These are phyloP conservation scores for Dicrurus megarhynchus DNA, from an alignment of 2,113 vertebrate genomes.

Conservation along the genomic window DNA sequence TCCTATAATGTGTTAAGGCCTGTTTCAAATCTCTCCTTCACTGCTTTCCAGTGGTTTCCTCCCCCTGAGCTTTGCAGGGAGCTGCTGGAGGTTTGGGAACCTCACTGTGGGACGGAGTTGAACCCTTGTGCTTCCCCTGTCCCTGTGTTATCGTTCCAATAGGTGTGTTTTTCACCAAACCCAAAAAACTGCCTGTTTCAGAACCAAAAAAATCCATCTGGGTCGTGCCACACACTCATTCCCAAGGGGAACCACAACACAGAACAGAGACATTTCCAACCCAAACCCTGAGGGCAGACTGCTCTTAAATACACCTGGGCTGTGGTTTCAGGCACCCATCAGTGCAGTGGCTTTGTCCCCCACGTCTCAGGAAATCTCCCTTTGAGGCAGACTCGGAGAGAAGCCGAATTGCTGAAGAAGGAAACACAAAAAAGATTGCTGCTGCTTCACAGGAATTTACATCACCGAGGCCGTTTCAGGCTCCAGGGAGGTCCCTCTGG, in stretches of 20 bases:
- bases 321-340: rapidly evolving
- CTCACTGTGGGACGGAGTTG: not conserved
- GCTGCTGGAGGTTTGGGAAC: not conserved
- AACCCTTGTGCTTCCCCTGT: not conserved
- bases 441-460: not conserved
- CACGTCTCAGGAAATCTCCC: not conserved
- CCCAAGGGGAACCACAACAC: not conserved
- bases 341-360: not conserved
- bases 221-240: not conserved
- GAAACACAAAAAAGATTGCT: not conserved
- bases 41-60: not conserved
- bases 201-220: not conserved
- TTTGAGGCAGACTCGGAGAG: not conserved
- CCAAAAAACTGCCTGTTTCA: not conserved
- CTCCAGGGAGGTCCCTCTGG: not conserved
- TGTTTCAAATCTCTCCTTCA: not conserved
- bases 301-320: not conserved
- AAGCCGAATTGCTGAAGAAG: not conserved
- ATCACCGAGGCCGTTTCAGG: not conserved
- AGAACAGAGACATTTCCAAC: not conserved
- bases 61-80: not conserved
- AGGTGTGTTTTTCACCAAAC: not conserved
- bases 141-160: rapidly evolving
- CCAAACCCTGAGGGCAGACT: not conserved
- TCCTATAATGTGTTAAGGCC: not conserved